Conservation (phyloP, 2,888 invertebrate genomes). For the Panzeria rudis region DNA sequence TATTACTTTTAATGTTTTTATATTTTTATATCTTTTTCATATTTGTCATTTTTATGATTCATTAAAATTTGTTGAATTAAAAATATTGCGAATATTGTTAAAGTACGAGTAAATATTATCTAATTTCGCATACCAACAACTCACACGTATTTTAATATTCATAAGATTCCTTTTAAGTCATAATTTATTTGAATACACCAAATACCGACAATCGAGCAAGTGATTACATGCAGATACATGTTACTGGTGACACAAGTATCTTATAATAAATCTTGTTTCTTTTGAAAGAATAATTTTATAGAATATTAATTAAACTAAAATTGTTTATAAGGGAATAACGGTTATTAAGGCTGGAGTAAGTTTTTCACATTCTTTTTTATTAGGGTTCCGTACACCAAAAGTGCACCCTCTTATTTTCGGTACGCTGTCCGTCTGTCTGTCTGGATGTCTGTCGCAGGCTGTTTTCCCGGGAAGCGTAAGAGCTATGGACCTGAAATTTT, state of each 20-base stretch:
- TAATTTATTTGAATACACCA: conserved; percentile 53
- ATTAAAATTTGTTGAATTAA: conserved; percentile 38
- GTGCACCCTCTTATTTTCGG: no score
- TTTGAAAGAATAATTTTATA: conserved; percentile 26
- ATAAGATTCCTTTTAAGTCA: conserved; percentile 68
- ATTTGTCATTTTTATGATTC: conserved; percentile 33
- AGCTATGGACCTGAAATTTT: no score
- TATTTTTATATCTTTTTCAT: conserved; percentile 5
- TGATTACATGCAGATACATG: conserved; percentile 53
- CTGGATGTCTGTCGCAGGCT: no score
- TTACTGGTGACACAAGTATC: conserved; percentile 50
- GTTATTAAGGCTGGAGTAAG: not conserved
- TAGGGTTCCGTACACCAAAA: no score
- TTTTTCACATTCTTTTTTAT: no score
- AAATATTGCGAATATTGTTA: conserved; percentile 27
- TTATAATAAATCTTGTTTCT: conserved; percentile 46
- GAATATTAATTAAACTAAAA: conserved; percentile 36
- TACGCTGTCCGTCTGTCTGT: no score
- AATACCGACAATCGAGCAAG: conserved; percentile 4
- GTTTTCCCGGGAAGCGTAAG: no score
- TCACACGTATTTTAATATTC: conserved; percentile 59
- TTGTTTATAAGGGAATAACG: not conserved
- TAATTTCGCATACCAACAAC: conserved; percentile 62
- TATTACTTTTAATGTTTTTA: no score
- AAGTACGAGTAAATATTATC: conserved; percentile 44